Evolutionary conservation across 2,113 vertebrate species (phyloP).

Genomic region (Dromaius novaehollandiae): DNA sequence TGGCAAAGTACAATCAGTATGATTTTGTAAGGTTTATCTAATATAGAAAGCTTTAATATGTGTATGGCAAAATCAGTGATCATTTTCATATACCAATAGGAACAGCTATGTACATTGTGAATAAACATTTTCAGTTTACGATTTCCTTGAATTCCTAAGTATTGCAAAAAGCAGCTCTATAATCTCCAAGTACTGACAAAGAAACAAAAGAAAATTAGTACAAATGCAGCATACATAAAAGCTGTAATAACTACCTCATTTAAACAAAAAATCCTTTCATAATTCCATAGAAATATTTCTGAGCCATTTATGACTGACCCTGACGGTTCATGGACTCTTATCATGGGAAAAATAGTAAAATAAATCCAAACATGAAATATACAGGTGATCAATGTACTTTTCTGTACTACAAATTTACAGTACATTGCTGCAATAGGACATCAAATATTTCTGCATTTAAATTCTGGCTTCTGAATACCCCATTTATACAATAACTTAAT

Average conservation of each 20-base stretch:
- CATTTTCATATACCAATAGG: background rate
- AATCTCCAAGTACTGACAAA: constrained; percentile 12
- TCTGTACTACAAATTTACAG: background rate
- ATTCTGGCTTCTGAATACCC: constrained; percentile 34
- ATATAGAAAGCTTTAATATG: background rate
- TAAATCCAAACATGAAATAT: background rate
- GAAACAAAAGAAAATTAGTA: background rate
- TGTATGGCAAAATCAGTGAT: background rate
- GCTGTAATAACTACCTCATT: background rate
- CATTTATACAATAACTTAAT: constrained; percentile 70
- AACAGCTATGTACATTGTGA: background rate
- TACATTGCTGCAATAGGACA: background rate
- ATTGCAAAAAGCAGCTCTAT: background rate
- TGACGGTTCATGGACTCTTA: background rate
- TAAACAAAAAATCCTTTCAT: background rate
- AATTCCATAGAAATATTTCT: background rate
- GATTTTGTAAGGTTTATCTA: background rate
- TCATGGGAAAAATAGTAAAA: background rate
- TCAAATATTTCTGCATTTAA: constrained; percentile 66
- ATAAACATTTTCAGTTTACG: background rate
- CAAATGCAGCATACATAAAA: background rate
- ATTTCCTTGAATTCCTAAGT: background rate
- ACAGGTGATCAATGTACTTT: background rate
- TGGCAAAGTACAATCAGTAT: background rate
- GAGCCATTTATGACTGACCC: background rate